phyloP scores from a whole-genome alignment of 2,888 invertebrate species.

The Chesias legatella region DNA sequence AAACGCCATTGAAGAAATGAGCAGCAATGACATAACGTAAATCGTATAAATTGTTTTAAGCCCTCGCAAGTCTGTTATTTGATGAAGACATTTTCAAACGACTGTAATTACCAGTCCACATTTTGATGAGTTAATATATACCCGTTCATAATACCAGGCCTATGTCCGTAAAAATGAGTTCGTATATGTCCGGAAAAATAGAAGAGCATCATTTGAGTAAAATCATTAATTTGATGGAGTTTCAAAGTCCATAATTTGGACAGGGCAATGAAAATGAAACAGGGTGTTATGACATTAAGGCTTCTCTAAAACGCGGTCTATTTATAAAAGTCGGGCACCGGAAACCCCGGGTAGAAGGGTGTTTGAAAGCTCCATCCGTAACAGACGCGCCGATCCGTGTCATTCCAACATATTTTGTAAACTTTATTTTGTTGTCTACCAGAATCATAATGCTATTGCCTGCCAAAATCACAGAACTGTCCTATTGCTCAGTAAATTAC shows the following conservation, averaged over 20 bases:
- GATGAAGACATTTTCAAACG: background rate
- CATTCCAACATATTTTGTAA: constrained; percentile 1
- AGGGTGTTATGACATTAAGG: constrained; percentile 22
- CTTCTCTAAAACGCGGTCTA: constrained; percentile 14
- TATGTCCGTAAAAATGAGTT: no score
- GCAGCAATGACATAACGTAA: constrained; percentile 12
- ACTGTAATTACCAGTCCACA: background rate
- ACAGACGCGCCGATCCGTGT: constrained; percentile 4
- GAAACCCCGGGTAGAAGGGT: constrained; percentile 11
- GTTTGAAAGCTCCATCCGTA: constrained; percentile 5
- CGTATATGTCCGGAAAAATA: no score
- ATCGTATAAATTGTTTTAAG: constrained; percentile 12
- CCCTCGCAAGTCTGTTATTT: constrained; percentile 11
- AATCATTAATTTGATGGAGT: background rate
- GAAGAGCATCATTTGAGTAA: no score
- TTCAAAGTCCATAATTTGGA: constrained; percentile 18
- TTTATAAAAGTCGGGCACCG: constrained; percentile 14
- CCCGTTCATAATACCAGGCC: no score
- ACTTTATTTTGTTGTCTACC: constrained; percentile 5
- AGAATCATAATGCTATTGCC: constrained; percentile 1
- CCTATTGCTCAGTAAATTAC: no score
- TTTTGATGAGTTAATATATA: no score
- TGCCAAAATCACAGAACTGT: background rate
- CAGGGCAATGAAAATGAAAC: constrained; percentile 17
- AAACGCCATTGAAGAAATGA: constrained; percentile 18